Conservation (phyloP, 2,113 vertebrate genomes). For the Serilophus lunatus region DNA sequence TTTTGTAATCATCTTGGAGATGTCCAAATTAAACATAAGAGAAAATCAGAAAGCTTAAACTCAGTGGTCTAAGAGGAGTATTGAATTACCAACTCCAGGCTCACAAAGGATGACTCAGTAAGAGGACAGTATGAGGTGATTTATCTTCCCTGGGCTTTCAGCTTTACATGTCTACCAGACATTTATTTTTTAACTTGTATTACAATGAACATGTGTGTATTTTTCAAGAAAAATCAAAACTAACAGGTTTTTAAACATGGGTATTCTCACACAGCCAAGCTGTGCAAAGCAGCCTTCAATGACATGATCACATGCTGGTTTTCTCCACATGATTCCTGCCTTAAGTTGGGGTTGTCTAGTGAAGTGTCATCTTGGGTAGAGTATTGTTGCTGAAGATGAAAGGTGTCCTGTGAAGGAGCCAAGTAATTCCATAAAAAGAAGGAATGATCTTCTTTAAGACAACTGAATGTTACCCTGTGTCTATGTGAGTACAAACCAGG, state of each 20-base stretch:
- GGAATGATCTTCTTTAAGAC: neutral
- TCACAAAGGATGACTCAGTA: neutral
- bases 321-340: neutral
- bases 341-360: neutral
- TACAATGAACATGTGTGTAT: neutral
- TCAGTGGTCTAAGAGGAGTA: neutral
- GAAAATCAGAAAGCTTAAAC: neutral
- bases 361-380: neutral
- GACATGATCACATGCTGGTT: neutral
- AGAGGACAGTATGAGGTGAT: neutral
- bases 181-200: neutral
- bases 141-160: neutral
- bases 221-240: neutral
- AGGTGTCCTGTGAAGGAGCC: neutral
- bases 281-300: neutral
- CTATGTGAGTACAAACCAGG: neutral
- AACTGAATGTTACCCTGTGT: neutral
- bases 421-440: neutral
- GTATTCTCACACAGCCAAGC: neutral
- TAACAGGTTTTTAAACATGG: neutral
- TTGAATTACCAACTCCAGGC: neutral
- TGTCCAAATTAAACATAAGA: neutral
- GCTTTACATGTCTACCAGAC: neutral
- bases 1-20: neutral
- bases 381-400: neutral